Percentiles rank a stretch among this genome's conserved stretches.
Evolutionary conservation across 1,140 invertebrate species (phyloP).

Genomic region (Penaeus chinensis): DNA sequence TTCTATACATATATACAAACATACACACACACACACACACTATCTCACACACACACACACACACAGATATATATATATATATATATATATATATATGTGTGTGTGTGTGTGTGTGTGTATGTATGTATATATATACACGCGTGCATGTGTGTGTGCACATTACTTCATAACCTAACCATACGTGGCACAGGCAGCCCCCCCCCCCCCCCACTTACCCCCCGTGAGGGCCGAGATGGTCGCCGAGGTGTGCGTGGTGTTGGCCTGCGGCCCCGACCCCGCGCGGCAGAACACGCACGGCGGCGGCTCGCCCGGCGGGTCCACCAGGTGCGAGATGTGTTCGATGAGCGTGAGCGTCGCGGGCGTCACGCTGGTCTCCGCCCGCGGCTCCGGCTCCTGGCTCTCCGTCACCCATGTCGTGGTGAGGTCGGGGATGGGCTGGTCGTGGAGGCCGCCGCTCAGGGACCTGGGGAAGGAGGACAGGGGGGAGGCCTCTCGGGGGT

Average conservation of each 20-base stretch:
- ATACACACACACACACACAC: background rate
- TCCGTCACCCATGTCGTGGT: background rate
- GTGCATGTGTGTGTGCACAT: background rate
- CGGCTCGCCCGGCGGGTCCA: conserved; percentile 40
- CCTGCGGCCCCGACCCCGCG: conserved; percentile 4
- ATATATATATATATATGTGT: background rate
- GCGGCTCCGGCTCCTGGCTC: conserved; percentile 28
- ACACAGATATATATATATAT: conserved; percentile 6
- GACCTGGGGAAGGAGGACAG: conserved; percentile 25
- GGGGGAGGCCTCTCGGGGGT: conserved; percentile 8
- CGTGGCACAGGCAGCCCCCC: too few relatives aligned
- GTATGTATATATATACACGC: background rate
- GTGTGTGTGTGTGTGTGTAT: background rate
- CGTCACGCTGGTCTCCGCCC: conserved; percentile 20
- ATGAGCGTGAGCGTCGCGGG: conserved; percentile 45
- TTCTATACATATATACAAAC: background rate
- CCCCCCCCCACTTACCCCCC: conserved; percentile 27
- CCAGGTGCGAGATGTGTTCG: conserved; percentile 52
- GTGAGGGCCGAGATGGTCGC: conserved; percentile 48
- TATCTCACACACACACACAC: conserved; percentile 37
- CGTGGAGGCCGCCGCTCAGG: conserved; percentile 24
- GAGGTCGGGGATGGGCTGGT: too few relatives aligned
- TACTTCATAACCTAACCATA: too few relatives aligned
- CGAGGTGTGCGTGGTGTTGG: conserved; percentile 40
- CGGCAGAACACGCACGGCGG: conserved; percentile 52